Base-by-base conservation (phyloP, 2,888 invertebrate genomes). In the Drosophila neotestacea region DNA sequence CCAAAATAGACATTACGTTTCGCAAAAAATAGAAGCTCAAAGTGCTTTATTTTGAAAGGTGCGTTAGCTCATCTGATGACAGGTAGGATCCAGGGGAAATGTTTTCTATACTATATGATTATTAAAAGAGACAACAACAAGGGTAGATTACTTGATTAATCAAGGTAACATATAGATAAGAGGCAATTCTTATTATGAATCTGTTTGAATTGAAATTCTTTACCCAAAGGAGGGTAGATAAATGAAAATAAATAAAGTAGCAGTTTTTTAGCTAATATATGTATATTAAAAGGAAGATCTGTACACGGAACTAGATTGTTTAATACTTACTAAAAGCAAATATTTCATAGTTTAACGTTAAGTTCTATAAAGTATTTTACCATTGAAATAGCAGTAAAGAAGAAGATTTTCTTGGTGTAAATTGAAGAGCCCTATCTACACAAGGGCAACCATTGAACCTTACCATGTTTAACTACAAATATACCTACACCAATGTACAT, bases 1-100 rank as follows among this genome's bases (percentile, higher is more conserved):
- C 44, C 30, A 48, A 59, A 56, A 56, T 65, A 68, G 44, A 54
- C 38, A 51, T 72, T 61, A 77, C 61, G 41, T 47, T 32, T 27
- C 1, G 6, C 36, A 47, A 36, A 30, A n/a, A 39, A 38, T 13
- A 46, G 41, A 51, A 47, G 47, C 41, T 41, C 27, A 41, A 60
- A 22, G 27, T 41, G 50, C n/a, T 32, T 32, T 39, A n/a, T n/a
- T 27, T 6, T 11, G 3, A 0, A 36, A 32, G n/a, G 42, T 55
- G 22, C 27, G 6, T 58, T 36, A n/a, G 47, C 13, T 39, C 58
- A 38, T 38, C 30, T 9, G 28, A 46, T 9, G 28, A 13, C 4
- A 13, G 28, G 4, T 55, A 34, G n/a, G 1, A 34, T 3, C n/a
- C 4, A 27, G 4, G 32, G 41, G n/a, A n/a, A 22, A 32, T 13